A percentile compares a stretch with the other conserved stretches of the same genome.
These are phyloP conservation scores for Odontocolon sp. DNA, from an alignment of 2,888 invertebrate genomes.

Conservation along the genomic window DNA sequence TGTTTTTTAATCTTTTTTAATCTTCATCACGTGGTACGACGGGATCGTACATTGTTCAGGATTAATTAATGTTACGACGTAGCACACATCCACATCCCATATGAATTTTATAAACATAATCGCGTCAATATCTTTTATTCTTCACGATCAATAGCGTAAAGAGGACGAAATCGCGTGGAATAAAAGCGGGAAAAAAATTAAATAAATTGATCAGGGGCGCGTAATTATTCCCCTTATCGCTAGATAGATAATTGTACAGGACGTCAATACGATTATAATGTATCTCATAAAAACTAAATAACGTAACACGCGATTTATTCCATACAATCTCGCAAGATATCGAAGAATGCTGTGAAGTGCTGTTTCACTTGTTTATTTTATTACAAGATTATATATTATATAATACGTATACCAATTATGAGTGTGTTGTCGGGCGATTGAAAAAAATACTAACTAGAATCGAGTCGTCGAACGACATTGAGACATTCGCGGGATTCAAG, in stretches of 20 bases:
- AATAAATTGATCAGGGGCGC: conserved; percentile 17
- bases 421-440: conserved; percentile 14
- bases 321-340: conserved; percentile 37
- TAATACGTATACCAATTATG: conserved; percentile 25
- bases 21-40: conserved; percentile 2
- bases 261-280: conserved; percentile 42
- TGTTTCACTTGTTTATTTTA: conserved; percentile 58
- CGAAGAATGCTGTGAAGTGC: conserved; percentile 55
- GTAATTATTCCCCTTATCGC: conserved; percentile 32
- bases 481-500: background rate
- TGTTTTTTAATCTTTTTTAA: background rate
- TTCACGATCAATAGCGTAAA: background rate
- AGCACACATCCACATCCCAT: background rate
- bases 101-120: conserved; percentile 39
- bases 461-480: conserved; percentile 18
- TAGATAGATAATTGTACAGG: conserved; percentile 56
- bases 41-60: background rate
- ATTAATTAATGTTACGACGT: background rate
- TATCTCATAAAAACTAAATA: conserved; percentile 2
- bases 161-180: background rate
- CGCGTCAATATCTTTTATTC: conserved; percentile 26
- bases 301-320: conserved; percentile 37
- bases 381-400: conserved; percentile 54
- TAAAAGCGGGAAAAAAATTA: conserved; percentile 4
- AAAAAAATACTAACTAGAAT: background rate